These are phyloP conservation scores for Picathartes gymnocephalus DNA, from an alignment of 2,113 vertebrate species.

Conservation along the genomic window DNA sequence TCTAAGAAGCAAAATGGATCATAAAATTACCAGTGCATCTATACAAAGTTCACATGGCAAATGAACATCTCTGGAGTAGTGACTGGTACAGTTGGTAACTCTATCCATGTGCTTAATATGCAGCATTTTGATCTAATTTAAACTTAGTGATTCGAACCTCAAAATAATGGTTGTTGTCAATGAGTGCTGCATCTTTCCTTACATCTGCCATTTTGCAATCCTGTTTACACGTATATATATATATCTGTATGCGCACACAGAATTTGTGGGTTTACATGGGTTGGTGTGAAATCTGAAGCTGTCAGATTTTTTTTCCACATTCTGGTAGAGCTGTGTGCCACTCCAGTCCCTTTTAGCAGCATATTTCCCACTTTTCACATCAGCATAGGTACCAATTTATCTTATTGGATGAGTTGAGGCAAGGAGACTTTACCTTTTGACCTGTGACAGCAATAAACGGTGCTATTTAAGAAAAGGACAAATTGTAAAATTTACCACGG, in stretches of 20 bases:
- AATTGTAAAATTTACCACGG: neutral
- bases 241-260: neutral
- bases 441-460: neutral
- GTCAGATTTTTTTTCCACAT: neutral
- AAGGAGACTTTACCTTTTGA: constrained; percentile 1
- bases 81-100: neutral
- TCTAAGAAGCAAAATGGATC: neutral
- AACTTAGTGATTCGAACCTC: neutral
- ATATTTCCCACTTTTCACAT: neutral
- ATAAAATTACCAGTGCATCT: neutral
- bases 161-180: neutral
- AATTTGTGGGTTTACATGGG: neutral
- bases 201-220: neutral
- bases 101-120: neutral
- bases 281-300: neutral
- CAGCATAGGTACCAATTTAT: neutral
- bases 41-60: neutral
- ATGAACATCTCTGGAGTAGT: neutral
- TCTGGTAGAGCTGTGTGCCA: neutral
- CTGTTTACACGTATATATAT: neutral
- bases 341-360: neutral
- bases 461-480: neutral
- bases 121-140: neutral
- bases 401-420: neutral
- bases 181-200: neutral